Evolutionary conservation across 2,113 vertebrate genomes (phyloP).

Genomic region (Pachypanchax playfairii): DNA sequence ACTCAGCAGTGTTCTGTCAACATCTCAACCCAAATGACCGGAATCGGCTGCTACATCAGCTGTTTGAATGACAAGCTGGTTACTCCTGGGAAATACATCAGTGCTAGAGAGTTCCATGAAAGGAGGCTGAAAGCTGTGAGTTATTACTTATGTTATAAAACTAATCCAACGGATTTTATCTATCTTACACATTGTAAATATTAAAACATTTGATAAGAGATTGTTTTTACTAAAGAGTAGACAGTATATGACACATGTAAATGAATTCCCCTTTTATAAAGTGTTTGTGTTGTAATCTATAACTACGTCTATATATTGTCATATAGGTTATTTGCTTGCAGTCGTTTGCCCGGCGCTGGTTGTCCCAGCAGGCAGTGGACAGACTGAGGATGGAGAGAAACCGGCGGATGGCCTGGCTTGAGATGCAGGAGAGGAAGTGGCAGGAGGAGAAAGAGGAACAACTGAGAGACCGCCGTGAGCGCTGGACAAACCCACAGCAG

Average conservation of each 20-base stretch:
- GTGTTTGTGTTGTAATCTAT: not conserved
- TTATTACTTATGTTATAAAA: conserved; percentile 16
- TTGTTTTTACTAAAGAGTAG: too few species aligned
- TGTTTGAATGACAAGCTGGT: conserved; percentile 84
- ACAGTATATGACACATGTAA: too few species aligned
- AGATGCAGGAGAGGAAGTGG: conserved; percentile 75
- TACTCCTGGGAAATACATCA: conserved; percentile 81
- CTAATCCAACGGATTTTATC: too few species aligned
- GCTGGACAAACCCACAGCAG: conserved; percentile 84
- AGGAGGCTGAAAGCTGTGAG: conserved; percentile 85
- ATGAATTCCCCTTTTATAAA: too few species aligned
- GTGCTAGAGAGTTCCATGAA: conserved; percentile 82
- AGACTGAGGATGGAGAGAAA: conserved; percentile 73
- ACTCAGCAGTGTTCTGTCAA: conserved; percentile 82
- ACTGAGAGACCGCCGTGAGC: conserved; percentile 74
- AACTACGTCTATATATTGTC: too few species aligned
- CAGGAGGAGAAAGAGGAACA: conserved; percentile 81
- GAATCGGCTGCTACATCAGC: conserved; percentile 87
- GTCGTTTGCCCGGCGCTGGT: conserved; percentile 83
- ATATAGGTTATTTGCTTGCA: conserved; percentile 87
- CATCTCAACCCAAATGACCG: conserved; percentile 90
- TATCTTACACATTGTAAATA: too few species aligned
- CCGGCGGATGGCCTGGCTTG: conserved; percentile 78
- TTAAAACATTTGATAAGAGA: too few species aligned
- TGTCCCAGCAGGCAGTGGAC: conserved; percentile 76